Evolutionary conservation across 2,888 invertebrate species (phyloP).

Genomic region (Platycheirus albimanus): DNA sequence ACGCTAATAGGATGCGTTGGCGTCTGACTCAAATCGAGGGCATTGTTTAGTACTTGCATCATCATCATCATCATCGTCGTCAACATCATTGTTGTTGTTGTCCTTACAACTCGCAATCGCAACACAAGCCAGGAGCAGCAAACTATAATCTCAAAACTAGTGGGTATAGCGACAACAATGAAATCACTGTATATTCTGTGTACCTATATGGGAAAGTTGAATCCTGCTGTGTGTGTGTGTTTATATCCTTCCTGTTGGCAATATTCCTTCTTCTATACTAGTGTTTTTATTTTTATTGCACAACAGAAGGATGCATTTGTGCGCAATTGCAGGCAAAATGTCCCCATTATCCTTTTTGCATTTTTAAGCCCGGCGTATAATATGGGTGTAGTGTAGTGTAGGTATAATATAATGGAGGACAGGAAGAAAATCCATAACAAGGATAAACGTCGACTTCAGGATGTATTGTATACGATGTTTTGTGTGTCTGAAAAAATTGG

Average conservation of each 20-base stretch:
- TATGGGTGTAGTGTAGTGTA: background rate
- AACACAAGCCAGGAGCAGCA: conserved; percentile 54
- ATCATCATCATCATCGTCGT: conserved; percentile 49
- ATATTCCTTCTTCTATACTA: background rate
- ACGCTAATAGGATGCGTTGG: conserved; percentile 71
- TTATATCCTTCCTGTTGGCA: conserved; percentile 63
- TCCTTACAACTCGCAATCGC: no score
- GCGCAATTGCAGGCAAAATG: conserved; percentile 73
- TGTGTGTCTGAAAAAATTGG: conserved; percentile 10
- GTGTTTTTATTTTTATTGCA: conserved; percentile 8
- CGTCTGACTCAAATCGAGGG: conserved; percentile 68
- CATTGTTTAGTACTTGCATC: conserved; percentile 69
- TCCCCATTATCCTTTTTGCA: conserved; percentile 65
- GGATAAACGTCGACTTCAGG: conserved; percentile 34
- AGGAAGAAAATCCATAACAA: conserved; percentile 59
- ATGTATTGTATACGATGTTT: conserved; percentile 24
- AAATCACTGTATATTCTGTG: conserved; percentile 43
- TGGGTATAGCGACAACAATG: conserved; percentile 63
- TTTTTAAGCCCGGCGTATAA: conserved; percentile 50
- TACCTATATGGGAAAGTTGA: conserved; percentile 36
- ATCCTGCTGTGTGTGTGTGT: conserved; percentile 33
- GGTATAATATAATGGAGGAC: conserved; percentile 39
- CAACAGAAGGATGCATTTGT: conserved; percentile 61
- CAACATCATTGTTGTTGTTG: conserved; percentile 21
- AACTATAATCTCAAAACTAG: conserved; percentile 63